Evolutionary conservation across 2,888 invertebrate genomes (phyloP), one percentile per base, ranked within the genome.

Genomic region (Spilosoma lubricipeda): DNA sequence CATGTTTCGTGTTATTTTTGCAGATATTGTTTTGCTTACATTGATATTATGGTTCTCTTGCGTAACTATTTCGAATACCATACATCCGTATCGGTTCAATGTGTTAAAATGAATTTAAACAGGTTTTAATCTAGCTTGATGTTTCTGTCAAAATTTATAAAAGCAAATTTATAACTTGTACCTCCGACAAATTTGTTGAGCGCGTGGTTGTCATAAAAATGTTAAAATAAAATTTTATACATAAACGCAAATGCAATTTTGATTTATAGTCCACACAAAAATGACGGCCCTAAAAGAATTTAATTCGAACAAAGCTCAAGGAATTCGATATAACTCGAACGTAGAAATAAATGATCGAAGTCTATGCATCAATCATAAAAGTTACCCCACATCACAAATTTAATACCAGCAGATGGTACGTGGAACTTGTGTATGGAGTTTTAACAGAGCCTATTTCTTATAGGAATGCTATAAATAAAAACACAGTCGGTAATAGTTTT

Each of bases 361-460:
- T 84, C 73, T 82, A 85, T 73, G 76, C 81, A 87, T 88, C 82
- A 83, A 86, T 88, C 85, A 85, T 76, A 68, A 77, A 82, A 82
- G 80, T 79, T 80, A 74, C 71, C 78, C 71, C 71, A 78, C 78
- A 80, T 81, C 80, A 79, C 73, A 79, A 82, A 84, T 56, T 77
- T 76, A 69, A 67, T 84, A 77, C 11, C 9, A 72, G 33, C 64
- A 84, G 75, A 85, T 67, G 30, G 74, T 75, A 72, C 69, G 69
- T 56, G 48, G 30, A 69, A 71, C 42, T 74, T 48, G 59, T 27
- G 56, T 71, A 74, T 68, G 72, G 52, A 75, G 52, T 59, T 75
- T 69, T 72, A 75, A 72, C 66, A 68, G 52, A 33, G 52, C 65
- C n/a, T 67, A 63, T 68, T 72, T 71, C 27, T 42, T 69, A 39